phyloP scores from a whole-genome alignment of 2,797 vertebrate genomes.

The Numenius phaeopus region DNA sequence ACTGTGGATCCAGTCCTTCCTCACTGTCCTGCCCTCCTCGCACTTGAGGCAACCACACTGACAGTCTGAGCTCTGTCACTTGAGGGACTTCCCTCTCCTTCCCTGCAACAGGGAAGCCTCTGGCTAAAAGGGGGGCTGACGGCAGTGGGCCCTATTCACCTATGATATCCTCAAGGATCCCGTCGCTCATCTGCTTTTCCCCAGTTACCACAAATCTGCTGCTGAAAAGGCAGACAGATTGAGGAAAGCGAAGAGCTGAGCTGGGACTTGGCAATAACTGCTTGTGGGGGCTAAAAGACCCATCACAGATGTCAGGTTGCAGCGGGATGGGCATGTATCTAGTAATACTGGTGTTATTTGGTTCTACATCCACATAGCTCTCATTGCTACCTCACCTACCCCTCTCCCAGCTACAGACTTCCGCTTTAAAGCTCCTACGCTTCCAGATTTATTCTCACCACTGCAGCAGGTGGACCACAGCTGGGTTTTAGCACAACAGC shows the following conservation, averaged over 20 bases:
- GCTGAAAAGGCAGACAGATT: background rate
- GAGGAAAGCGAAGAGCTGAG: background rate
- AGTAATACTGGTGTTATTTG: background rate
- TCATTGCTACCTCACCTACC: background rate
- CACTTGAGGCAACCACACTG: background rate
- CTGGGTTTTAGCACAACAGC: background rate
- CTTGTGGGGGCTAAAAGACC: background rate
- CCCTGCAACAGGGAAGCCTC: background rate
- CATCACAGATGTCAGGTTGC: background rate
- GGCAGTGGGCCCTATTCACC: background rate
- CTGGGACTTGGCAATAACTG: background rate
- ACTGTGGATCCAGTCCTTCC: background rate
- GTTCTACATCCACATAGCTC: background rate
- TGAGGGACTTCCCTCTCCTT: background rate
- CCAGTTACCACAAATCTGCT: background rate
- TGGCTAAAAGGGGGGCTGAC: background rate
- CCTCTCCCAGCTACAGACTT: background rate
- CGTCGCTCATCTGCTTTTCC: background rate
- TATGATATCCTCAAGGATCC: background rate
- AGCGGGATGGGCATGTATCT: background rate
- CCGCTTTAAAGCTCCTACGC: background rate
- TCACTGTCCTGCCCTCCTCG: background rate
- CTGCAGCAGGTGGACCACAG: background rate
- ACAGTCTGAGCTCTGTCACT: background rate
- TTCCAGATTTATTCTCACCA: background rate